Evolutionary conservation across 2,888 invertebrate species (phyloP), one percentile per base, ranked within the genome.

Genomic region (Calameuta idolon): DNA sequence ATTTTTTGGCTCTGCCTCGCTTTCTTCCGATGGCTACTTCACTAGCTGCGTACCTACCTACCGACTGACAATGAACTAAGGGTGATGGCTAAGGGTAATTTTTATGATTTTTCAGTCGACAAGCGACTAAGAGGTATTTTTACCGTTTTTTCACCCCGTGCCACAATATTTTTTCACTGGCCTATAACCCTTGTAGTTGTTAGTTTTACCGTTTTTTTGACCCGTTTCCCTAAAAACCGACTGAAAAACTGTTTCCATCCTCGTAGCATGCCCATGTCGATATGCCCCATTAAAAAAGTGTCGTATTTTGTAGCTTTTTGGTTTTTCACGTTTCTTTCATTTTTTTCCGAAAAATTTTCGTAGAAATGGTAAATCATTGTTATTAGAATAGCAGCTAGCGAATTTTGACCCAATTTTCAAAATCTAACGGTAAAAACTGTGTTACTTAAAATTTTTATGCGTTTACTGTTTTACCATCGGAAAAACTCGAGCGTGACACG

Each of bases 391-490:
- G 55, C 55, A 55, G 1, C 23, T 23, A 23, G 55, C 55, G 9
- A 23, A 55, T 23, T 55, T 71, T 71, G 71, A 71, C 71, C 71
- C 71, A 71, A 33, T 71, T 71, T 33, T 12, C 12, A 1, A 33
- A 33, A 71, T 11, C 12, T 15, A 71, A 33, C 71, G 31, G 71
- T 71, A 71, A 71, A 33, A 33, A 33, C 55, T 31, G 31, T 71
- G 31, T 71, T 71, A 34, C 33, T 31, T 69, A 34, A 74, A 75
- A 84, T 87, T 89, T 89, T 88, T 87, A 87, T 86, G 87, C 74
- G 83, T 88, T 88, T 86, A 86, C 83, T 76, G 81, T 33, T 33
- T 33, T 33, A 33, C 71, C 71, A 31, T 71, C 71, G 33, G 71
- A 12, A 83, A 83, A 82, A 80, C 73, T 77, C 80, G 81, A 82